Evolutionary conservation across 2,888 invertebrate species (phyloP), one percentile per base, ranked within the genome.

Genomic region (Athalia rosae): DNA sequence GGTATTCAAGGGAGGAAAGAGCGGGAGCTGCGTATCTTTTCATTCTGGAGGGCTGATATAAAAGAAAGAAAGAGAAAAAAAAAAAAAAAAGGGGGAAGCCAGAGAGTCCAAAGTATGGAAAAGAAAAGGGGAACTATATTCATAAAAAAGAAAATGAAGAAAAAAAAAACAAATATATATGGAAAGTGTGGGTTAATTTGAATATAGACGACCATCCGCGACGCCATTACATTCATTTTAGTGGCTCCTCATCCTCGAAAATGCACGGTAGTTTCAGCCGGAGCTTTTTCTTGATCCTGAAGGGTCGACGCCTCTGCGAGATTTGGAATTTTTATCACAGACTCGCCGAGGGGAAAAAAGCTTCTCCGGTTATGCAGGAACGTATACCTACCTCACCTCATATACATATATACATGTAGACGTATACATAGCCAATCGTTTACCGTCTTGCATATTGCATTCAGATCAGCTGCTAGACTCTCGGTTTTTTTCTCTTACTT

Each of bases 151-250:
- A 9, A 7, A n/a, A n/a, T n/a, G 41, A 41, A 15, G 50, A 41
- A 9, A 13, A 50, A 67, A n/a, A 67, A 41, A 28, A 8, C 9
- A 53, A 9, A 53, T 11, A 0, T 53, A 53, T 9, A 53, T 9
- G 4, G 11, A n/a, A 53, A 53, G 53, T 53, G 53, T 28, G 7
- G 41, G 66, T 67, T 67, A 67, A 67, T 67, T 67, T 67, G 67
- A 67, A 67, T 67, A 53, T 48, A 67, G 67, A 67, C 67, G 67
- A 67, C 67, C 67, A 67, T 67, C 67, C 67, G 67, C 50, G 28
- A 41, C 50, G 53, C 67, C 50, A 15, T 67, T 67, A 67, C 53
- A 67, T 50, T 67, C 53, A 67, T 67, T 67, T 67, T 67, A n/a
- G 15, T 50, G 45, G n/a, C 53, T 53, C 28, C 53, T 53, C 53